Evolutionary conservation across 2,888 invertebrate genomes (phyloP), one percentile per base, ranked within the genome.

Genomic region (Perdita meconis): DNA sequence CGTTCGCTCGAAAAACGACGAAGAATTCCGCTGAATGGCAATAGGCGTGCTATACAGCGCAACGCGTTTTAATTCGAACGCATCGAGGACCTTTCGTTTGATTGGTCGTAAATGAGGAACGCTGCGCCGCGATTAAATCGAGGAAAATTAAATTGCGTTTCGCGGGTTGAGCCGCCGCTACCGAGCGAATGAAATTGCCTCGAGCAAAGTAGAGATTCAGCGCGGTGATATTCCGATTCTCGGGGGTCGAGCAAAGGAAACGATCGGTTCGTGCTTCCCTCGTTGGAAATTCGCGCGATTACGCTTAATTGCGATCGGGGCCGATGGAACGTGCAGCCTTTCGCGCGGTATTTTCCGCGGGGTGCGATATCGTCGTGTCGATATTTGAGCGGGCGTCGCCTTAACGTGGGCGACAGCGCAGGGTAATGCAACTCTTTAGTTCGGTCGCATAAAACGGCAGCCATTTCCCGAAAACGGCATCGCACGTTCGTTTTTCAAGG

Each of bases 71-170:
- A 59, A 59, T 30, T 22, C 22, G 30, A 24, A 8, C 13, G 65
- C 13, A 10, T 55, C 53, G 44, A 13, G 40, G 26, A n/a, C 24
- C 44, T 59, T 60, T 47, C 24, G 36, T 50, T 56, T 22, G 38
- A 0, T 19, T 13, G 38, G 19, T 38, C 40, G 50, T 13, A 47
- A 57, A 71, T 44, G 44, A 59, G 38, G 36, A 36, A 44, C 16
- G 34, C 50, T 34, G 2, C 6, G 44, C 22, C 13, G 24, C 64
- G 64, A 64, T 64, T 24, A 19, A 38, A 51, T 55, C 38, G 55
- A 34, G 47, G 40, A 16, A 38, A 66, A 73, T 75, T 66, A 73
- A 73, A 70, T 63, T 63, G 70, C 71, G 55, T 26, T 44, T 55
- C 38, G 53, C 47, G 22, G 19, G 10, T n/a, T 57, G 38, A 36